Conservation (phyloP, 2,113 vertebrate genomes). For the Xiphophorus maculatus region DNA sequence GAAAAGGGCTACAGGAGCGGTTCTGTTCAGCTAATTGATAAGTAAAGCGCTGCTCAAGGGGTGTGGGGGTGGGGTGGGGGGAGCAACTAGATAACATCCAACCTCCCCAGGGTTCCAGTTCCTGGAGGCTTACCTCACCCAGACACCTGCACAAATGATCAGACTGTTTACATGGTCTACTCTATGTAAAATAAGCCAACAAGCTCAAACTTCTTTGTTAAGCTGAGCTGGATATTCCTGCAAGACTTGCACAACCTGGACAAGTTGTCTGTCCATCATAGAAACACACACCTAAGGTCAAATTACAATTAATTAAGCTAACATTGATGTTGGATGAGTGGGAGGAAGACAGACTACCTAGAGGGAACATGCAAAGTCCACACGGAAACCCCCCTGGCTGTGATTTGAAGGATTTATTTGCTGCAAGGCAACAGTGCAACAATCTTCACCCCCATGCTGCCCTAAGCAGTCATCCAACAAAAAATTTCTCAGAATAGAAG, state of each 20-base stretch:
- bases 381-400: too few species aligned
- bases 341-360: too few species aligned
- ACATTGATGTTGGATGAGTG: too few species aligned
- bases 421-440: too few species aligned
- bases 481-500: background rate
- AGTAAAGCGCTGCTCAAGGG: constrained; percentile 9
- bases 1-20: background rate
- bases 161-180: background rate
- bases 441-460: too few species aligned
- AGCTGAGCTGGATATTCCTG: background rate
- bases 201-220: background rate
- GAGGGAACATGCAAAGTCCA: too few species aligned
- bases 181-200: background rate
- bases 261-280: background rate
- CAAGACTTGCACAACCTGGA: background rate
- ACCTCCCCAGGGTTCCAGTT: background rate
- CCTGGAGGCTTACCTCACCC: background rate
- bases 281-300: background rate
- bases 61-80: background rate
- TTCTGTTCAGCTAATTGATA: constrained; percentile 41
- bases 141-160: background rate
- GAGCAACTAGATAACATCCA: constrained; percentile 3
- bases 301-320: too few species aligned
- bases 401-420: too few species aligned
- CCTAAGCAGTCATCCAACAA: background rate